Evolutionary conservation across 1,140 invertebrate genomes (phyloP).

Genomic region (Ptiloglossa arizonensis): DNA sequence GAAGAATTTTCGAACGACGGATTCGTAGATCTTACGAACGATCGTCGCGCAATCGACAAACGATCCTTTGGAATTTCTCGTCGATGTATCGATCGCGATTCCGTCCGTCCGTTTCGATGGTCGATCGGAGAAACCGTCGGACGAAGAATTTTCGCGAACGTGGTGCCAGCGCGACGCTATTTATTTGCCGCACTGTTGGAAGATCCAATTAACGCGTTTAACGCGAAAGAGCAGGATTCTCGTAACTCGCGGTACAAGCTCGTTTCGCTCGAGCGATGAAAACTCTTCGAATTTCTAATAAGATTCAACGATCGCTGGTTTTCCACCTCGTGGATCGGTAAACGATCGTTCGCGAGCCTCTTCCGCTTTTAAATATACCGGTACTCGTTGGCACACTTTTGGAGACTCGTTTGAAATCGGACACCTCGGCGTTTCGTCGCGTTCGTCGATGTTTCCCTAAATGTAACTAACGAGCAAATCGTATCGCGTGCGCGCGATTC

Average conservation of each 20-base stretch:
- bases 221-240: neutral
- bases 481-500: neutral
- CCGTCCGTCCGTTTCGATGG: no score
- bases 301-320: neutral
- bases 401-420: neutral
- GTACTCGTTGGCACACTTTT: neutral
- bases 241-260: neutral
- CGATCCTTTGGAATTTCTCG: neutral
- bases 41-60: neutral
- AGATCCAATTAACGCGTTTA: conserved; percentile 15
- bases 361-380: neutral
- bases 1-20: no score
- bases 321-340: neutral
- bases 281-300: conserved; percentile 24
- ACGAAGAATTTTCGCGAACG: conserved; percentile 1
- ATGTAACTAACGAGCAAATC: neutral
- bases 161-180: neutral
- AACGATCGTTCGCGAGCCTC: neutral
- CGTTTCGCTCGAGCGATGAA: neutral
- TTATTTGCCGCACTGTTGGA: conserved; percentile 14
- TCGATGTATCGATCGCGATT: neutral
- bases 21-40: neutral
- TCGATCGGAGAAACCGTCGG: no score
- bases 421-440: neutral
- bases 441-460: neutral